These are phyloP conservation scores for Mallateleia sp. DNA, from an alignment of 2,888 invertebrate genomes.

Conservation along the genomic window DNA sequence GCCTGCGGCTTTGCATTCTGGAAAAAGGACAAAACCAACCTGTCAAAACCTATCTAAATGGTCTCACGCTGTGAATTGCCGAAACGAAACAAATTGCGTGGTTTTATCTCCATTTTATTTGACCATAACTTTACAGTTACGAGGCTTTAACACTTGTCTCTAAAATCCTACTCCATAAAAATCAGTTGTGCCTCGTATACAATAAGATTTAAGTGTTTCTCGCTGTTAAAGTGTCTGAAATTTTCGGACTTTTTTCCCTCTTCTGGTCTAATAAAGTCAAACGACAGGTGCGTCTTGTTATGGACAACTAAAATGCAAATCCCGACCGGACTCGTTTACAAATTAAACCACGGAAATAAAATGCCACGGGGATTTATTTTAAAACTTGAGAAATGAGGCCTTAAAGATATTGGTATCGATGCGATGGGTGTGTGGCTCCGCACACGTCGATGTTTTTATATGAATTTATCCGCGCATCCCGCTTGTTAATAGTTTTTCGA, in stretches of 20 bases:
- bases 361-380: constrained; percentile 36
- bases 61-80: not conserved
- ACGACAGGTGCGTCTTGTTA: not conserved
- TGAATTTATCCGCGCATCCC: constrained; percentile 33
- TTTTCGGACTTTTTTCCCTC: not conserved
- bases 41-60: constrained; percentile 3
- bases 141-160: constrained; percentile 33
- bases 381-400: constrained; percentile 32
- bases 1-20: constrained; percentile 95
- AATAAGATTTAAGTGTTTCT: constrained; percentile 11
- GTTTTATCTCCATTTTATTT: constrained; percentile 26
- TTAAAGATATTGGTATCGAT: constrained; percentile 41
- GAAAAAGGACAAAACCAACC: constrained; percentile 83
- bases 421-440: not conserved
- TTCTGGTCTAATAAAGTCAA: not conserved
- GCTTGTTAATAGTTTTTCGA: constrained; percentile 62
- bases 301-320: constrained; percentile 30
- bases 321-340: constrained; percentile 12
- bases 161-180: constrained; percentile 29
- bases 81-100: constrained; percentile 20
- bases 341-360: constrained; percentile 18
- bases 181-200: not conserved
- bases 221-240: not conserved
- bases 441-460: constrained; percentile 42
- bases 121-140: not conserved